Evolutionary conservation across 2,888 invertebrate species (phyloP).

Genomic region (Diarsia brunnea): DNA sequence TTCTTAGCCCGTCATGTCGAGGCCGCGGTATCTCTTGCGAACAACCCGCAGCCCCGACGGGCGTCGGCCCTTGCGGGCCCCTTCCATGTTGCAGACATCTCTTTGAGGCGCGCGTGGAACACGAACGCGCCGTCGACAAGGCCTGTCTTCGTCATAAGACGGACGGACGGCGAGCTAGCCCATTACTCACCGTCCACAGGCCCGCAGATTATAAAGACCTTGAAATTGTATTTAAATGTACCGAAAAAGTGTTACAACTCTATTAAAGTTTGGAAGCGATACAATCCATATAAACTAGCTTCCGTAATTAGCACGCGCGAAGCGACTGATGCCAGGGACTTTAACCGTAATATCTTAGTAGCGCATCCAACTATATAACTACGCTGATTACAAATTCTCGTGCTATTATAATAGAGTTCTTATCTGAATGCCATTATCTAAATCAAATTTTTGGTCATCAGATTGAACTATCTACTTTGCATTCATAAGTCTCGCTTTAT

Average conservation of each 20-base stretch:
- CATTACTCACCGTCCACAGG: too few species aligned
- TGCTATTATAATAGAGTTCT: constrained; percentile 24
- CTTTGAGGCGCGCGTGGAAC: too few species aligned
- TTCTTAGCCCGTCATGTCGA: too few species aligned
- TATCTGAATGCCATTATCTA: constrained; percentile 26
- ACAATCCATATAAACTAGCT: constrained; percentile 25
- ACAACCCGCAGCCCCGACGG: too few species aligned
- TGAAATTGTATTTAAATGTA: constrained; percentile 37
- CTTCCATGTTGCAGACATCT: too few species aligned
- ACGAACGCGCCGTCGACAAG: too few species aligned
- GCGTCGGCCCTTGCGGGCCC: too few species aligned
- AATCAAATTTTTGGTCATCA: constrained; percentile 14
- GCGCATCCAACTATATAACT: constrained; percentile 24
- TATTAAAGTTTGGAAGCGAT: constrained; percentile 17
- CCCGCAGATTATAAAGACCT: too few species aligned
- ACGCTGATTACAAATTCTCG: constrained; percentile 32
- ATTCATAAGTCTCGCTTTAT: constrained; percentile 4
- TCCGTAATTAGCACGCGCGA: constrained; percentile 55
- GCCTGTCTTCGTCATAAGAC: too few species aligned
- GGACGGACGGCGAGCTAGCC: too few species aligned
- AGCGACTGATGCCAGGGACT: constrained; percentile 45
- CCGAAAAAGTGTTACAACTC: constrained; percentile 15
- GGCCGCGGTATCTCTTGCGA: too few species aligned
- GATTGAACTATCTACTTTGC: constrained; percentile 7
- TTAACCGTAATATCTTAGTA: constrained; percentile 45